These are phyloP conservation scores for Alviniconcha strummeri DNA, from an alignment of 2,888 invertebrate species.

Conservation along the genomic window DNA sequence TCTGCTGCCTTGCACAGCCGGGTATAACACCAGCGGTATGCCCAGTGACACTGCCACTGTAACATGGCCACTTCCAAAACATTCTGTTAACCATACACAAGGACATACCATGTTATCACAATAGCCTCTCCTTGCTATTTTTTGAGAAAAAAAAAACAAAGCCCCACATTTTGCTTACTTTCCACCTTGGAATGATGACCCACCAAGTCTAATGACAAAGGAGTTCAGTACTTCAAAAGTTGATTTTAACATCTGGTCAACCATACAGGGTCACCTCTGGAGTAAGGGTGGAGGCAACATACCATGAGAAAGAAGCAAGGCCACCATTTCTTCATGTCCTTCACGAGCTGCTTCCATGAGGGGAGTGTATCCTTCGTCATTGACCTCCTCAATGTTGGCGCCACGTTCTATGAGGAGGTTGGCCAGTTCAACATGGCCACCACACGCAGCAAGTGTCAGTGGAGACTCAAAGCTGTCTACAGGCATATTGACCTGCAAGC, in stretches of 20 bases:
- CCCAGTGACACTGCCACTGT: not conserved
- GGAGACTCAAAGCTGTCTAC: slow-evolving; percentile 99
- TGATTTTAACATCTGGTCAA: too few relatives aligned
- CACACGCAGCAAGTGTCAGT: slow-evolving; percentile 97
- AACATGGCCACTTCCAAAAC: not conserved
- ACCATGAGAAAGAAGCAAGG: slow-evolving; percentile 91
- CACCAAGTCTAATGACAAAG: too few relatives aligned
- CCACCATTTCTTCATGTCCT: slow-evolving; percentile 99
- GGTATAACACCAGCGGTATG: not conserved
- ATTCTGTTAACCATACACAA: too few relatives aligned
- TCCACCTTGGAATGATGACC: too few relatives aligned
- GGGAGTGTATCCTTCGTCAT: slow-evolving; percentile 99
- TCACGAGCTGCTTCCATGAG: slow-evolving; percentile 99
- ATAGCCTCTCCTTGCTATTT: too few relatives aligned
- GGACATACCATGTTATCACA: too few relatives aligned
- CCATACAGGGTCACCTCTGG: too few relatives aligned
- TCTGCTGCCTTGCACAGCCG: not conserved
- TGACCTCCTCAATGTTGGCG: slow-evolving; percentile 98
- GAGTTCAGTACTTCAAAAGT: too few relatives aligned
- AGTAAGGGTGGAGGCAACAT: slow-evolving; percentile 34
- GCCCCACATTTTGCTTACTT: too few relatives aligned
- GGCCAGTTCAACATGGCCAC: slow-evolving; percentile 97
- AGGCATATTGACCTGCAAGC: slow-evolving; percentile 91
- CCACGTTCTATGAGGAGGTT: slow-evolving; percentile 96
- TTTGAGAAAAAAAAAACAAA: too few relatives aligned